Conservation (phyloP, 2,888 invertebrate genomes). For the Odontocolon sp. region DNA sequence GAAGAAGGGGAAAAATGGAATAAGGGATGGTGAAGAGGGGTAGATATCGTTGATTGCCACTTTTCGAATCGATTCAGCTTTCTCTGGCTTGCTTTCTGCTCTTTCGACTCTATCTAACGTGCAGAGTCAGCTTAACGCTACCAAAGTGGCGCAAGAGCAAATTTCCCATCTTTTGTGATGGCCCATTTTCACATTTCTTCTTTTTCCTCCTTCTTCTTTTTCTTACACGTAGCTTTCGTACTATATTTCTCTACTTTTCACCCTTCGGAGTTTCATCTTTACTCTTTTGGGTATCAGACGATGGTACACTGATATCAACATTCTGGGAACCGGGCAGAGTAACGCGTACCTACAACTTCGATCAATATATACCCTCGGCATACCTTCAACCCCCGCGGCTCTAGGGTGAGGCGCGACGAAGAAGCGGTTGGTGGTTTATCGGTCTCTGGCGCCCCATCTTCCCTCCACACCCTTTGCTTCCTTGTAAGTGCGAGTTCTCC, state of each 20-base stretch:
- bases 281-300: slow-evolving; percentile 30
- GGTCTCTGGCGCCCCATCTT: slow-evolving; percentile 10
- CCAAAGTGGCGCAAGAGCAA: slow-evolving; percentile 24
- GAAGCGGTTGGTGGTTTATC: slow-evolving; percentile 27
- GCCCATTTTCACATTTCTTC: neutral
- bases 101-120: slow-evolving; percentile 15
- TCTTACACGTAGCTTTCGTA: neutral
- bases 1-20: neutral
- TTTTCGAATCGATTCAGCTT: slow-evolving; percentile 56
- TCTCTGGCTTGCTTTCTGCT: too few relatives aligned
- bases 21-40: too few relatives aligned
- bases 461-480: neutral
- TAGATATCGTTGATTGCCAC: slow-evolving; percentile 47
- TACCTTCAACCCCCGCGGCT: slow-evolving; percentile 40
- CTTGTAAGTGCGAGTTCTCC: neutral
- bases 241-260: neutral
- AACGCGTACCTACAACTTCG: slow-evolving; percentile 45
- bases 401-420: slow-evolving; percentile 11
- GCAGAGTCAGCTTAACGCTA: slow-evolving; percentile 43
- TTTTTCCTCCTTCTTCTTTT: neutral
- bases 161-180: slow-evolving; percentile 36
- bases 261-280: slow-evolving; percentile 12
- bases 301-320: slow-evolving; percentile 28
- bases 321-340: neutral
- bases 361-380: slow-evolving; percentile 61